Percentiles rank a stretch among this genome's conserved stretches.
Evolutionary conservation across 1,140 invertebrate genomes (phyloP).

Genomic region (Contarinia nasturtii): DNA sequence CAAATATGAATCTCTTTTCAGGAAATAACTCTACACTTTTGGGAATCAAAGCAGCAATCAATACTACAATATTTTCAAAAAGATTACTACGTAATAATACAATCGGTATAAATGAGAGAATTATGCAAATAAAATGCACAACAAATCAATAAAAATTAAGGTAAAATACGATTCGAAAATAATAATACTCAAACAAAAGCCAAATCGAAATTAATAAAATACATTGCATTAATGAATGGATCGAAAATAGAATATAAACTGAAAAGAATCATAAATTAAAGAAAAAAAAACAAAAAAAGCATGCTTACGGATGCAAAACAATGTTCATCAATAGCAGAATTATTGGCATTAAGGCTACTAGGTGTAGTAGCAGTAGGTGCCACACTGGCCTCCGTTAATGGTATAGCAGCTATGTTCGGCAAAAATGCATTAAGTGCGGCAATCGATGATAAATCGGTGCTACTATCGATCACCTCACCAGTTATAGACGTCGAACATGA

Average conservation of each 20-base stretch:
- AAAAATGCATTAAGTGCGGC: background rate
- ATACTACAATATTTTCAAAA: too few species aligned
- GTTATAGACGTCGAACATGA: conserved; percentile 1
- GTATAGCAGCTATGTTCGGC: conserved; percentile 1
- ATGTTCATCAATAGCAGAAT: conserved; percentile 18
- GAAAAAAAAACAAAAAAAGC: conserved; percentile 7
- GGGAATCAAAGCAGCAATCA: too few species aligned
- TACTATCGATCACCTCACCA: conserved; percentile 6
- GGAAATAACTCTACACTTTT: too few species aligned
- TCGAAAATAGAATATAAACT: conserved; percentile 1
- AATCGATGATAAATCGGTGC: background rate
- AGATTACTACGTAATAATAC: too few species aligned
- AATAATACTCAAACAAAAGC: background rate
- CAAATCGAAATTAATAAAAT: conserved; percentile 1
- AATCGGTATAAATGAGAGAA: too few species aligned
- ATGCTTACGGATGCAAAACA: conserved; percentile 25
- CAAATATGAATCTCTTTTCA: too few species aligned
- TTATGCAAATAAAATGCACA: too few species aligned
- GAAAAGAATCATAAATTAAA: conserved; percentile 5
- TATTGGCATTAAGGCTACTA: conserved; percentile 2
- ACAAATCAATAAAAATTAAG: background rate
- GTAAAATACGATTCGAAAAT: background rate
- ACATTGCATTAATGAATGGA: conserved; percentile 5
- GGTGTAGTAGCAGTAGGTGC: background rate
- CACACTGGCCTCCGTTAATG: conserved; percentile 9